These are phyloP conservation scores for Platichthys flesus DNA, from an alignment of 2,113 vertebrate genomes.

Conservation along the genomic window DNA sequence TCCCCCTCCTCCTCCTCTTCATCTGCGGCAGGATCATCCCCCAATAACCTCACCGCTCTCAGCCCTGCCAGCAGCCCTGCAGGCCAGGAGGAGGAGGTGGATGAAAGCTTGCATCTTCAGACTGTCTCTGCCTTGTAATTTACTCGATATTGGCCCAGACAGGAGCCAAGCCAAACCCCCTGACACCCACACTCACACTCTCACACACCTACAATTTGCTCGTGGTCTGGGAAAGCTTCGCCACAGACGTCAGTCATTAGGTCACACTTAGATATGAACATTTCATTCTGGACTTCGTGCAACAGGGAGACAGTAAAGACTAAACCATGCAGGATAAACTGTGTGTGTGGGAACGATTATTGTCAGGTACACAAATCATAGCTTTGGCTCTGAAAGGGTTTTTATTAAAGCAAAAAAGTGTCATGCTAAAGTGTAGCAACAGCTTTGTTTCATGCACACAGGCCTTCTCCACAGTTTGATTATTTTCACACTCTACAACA, in stretches of 20 bases:
- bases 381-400: background rate
- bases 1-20: constrained; percentile 28
- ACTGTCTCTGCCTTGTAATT: constrained; percentile 72
- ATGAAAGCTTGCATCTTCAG: constrained; percentile 52
- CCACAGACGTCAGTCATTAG: constrained; percentile 46
- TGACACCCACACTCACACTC: constrained; percentile 37
- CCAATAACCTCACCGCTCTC: constrained; percentile 28
- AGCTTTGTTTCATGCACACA: background rate
- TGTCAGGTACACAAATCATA: background rate
- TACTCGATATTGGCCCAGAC: constrained; percentile 61
- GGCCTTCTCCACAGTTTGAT: background rate
- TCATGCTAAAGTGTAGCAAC: background rate
- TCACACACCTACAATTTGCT: constrained; percentile 73
- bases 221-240: constrained; percentile 57
- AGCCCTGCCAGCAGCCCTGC: constrained; percentile 49
- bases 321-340: background rate
- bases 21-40: constrained; percentile 36
- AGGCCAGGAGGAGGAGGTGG: constrained; percentile 40
- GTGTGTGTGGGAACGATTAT: background rate
- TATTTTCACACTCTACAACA: no score
- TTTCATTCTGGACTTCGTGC: background rate
- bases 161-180: constrained; percentile 57
- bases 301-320: background rate
- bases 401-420: background rate
- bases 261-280: constrained; percentile 24